Evolutionary conservation across 2,797 vertebrate species (phyloP), one percentile per base, ranked within the genome.

Genomic region (Manis javanica): DNA sequence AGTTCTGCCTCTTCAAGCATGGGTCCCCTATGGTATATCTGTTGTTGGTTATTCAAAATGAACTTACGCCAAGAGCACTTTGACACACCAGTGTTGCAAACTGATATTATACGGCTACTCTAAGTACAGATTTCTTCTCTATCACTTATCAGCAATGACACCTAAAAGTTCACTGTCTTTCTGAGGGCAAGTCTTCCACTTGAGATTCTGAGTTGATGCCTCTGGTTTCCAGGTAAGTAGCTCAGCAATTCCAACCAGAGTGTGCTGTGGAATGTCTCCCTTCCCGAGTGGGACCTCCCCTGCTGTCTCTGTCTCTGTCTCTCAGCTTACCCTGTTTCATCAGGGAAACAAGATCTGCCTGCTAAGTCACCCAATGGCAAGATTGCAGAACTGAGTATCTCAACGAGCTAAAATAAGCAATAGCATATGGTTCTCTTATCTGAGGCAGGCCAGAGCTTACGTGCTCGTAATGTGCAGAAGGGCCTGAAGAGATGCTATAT

Each of bases 401-500:
- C 96, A 92, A 92, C 21, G 91, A 94, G 97, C 96, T 89, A 95
- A 23, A 97, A 95, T 57, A 94, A 97, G 97, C 94, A 55, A 78
- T 0, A 21, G 96, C 55, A 49, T 87, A 90, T 96, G 98, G 93
- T 82, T 96, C 96, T 92, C 96, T 96, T 96, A 94, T 97, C 74
- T n/a, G 61, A 92, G 39, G 83, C 63, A 37, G 87, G 63, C 90
- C 23, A 34, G 75, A 37, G 42, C 34, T 74, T 10, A 61, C 75
- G 78, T 68, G 68, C 95, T 97, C 57, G 8, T 94, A 92, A 91
- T 72, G 91, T 42, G 91, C 96, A 93, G 94, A 96, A 97, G 94
- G 93, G 98, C 97, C 98, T 98, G 97, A 97, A 98, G 98, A 98
- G 97, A 98, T 90, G 95, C 96, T 97, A 71, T 98, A 96, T 94